Evolutionary conservation across 37 sponge, comb jelly and placozoan genomes (phyloP).

Genomic region (Hormiphora californensis): DNA sequence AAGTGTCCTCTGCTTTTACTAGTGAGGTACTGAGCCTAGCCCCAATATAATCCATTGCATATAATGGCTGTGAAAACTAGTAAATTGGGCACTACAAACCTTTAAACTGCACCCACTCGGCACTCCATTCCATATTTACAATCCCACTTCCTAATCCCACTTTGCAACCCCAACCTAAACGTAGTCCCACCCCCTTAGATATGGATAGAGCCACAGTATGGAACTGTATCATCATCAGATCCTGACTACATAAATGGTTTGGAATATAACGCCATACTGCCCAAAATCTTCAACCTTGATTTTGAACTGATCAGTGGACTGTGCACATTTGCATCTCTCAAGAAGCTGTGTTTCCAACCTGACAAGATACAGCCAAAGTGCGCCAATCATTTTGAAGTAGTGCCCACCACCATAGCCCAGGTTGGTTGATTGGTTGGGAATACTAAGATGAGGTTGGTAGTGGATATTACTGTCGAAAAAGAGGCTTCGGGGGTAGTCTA

Average conservation of each 20-base stretch:
- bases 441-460: too few species aligned
- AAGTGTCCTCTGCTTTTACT: conserved; percentile 1
- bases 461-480: too few species aligned
- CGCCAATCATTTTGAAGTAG: conserved; percentile 7
- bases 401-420: too few species aligned
- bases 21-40: conserved; percentile 46
- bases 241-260: not conserved
- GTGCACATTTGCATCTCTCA: conserved; percentile 31
- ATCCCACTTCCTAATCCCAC: too few species aligned
- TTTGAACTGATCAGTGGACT: conserved; percentile 22
- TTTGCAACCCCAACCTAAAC: too few species aligned
- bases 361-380: conserved; percentile 20
- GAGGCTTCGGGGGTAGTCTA: too few species aligned
- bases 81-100: too few species aligned
- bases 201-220: conserved; percentile 31
- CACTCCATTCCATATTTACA: too few species aligned
- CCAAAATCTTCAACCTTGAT: not conserved
- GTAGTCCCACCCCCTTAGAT: not conserved
- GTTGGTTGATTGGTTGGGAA: too few species aligned
- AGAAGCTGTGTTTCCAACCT: not conserved
- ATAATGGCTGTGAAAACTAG: too few species aligned
- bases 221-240: not conserved
- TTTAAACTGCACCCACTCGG: too few species aligned
- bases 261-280: conserved; percentile 29
- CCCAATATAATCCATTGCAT: too few species aligned